Base-by-base conservation (phyloP, 2,888 invertebrate genomes). In the Volucella inflata region DNA sequence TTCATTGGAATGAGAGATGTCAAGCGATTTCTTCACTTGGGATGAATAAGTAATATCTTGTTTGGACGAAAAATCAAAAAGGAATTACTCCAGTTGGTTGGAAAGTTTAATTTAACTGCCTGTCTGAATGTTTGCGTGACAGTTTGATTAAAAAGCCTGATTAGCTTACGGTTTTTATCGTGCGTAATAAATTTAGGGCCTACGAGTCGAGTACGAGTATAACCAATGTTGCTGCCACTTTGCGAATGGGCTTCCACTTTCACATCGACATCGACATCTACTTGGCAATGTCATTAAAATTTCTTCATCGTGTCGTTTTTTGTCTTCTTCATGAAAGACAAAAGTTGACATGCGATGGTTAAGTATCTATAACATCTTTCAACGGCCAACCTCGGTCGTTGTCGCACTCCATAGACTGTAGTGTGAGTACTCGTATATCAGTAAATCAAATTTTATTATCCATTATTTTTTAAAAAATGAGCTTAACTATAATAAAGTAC, bases 141-240 rank as follows among this genome's bases (percentile, higher is more conserved):
- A 80, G 65, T 84, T 84, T 80, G 84, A 84, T 80, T 80, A 84
- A 80, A 75, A 77, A 40, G 59, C 65, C 76, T 70, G 75, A 70
- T 64, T 70, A 59, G 62, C 50, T 65, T 57, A 53, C 42, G 50
- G 9, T 38, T 62, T 70, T 70, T 68, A 71, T 75, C 68, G 79
- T 70, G 79, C 70, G 81, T 76, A 76, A 81, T 81, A 81, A 81
- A 81, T 76, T 70, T 46, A 65, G 30, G 46, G 17, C 71, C 50
- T 30, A 11, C 67, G 46, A 67, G 65, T 64, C 36, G 30, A 6
- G 6, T 30, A 30, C 36, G 30, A 6, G 6, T 30, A 30, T 30
- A 30, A 30, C 30, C 30, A 6, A 30, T 21, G 21, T 2, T 21
- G 21, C 21, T 21, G 21, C 30, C 30, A 30, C 6, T 4, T 30